phyloP scores from a whole-genome alignment of 92 coral and sea anemone species.

The Phymanthus crucifer region DNA sequence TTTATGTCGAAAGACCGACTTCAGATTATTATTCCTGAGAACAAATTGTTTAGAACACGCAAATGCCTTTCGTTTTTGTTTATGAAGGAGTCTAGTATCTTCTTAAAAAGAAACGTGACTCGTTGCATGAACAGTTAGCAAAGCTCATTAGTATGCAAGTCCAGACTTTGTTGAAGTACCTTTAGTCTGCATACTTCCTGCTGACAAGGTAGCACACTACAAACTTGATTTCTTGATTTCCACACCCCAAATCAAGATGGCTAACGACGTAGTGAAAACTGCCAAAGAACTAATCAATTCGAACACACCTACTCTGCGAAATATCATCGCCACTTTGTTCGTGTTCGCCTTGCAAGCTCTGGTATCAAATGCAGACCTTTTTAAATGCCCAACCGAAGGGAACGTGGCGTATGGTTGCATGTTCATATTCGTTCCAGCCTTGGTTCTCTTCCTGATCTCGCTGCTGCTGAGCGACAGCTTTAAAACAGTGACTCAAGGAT shows the following conservation, averaged over 20 bases:
- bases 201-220: too few species aligned
- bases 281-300: not conserved
- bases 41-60: too few species aligned
- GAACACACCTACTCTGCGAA: constrained; percentile 25
- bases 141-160: too few species aligned
- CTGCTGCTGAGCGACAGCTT: constrained; percentile 65
- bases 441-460: constrained; percentile 52
- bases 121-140: too few species aligned
- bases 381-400: constrained; percentile 57
- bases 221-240: too few species aligned
- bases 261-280: not conserved
- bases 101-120: too few species aligned
- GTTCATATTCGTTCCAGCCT: constrained; percentile 64
- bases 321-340: constrained; percentile 24
- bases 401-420: constrained; percentile 53
- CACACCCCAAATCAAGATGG: not conserved
- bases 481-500: constrained; percentile 60
- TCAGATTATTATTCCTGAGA: too few species aligned
- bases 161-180: too few species aligned
- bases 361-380: constrained; percentile 21
- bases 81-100: too few species aligned
- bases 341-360: constrained; percentile 43
- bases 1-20: too few species aligned
- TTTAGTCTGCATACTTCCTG: too few species aligned
- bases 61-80: too few species aligned